Percentiles rank a stretch among this genome's conserved stretches.
Evolutionary conservation across 2,113 vertebrate species (phyloP).

Genomic region (Malurus alboscapulatus): DNA sequence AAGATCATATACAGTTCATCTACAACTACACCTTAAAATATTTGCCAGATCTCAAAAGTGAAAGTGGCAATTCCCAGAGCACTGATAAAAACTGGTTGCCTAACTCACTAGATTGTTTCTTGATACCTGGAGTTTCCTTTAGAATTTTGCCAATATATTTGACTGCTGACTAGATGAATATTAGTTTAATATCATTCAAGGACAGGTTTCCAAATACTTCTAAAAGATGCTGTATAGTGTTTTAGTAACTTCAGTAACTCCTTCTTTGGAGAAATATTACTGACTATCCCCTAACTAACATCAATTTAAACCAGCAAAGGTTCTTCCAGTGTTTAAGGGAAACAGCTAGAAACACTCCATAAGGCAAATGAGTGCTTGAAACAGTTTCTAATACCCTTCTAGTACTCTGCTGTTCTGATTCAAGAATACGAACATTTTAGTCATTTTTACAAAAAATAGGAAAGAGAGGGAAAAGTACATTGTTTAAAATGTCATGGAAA

Average conservation of each 20-base stretch:
- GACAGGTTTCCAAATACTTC: neutral
- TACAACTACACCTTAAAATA: neutral
- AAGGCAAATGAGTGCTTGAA: slow-evolving; percentile 11
- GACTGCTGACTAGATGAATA: neutral
- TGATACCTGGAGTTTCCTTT: neutral
- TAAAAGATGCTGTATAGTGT: neutral
- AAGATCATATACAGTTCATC: neutral
- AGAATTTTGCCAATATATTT: neutral
- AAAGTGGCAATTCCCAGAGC: neutral
- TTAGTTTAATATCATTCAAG: neutral
- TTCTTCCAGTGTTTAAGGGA: neutral
- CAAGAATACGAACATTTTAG: neutral
- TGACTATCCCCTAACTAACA: neutral
- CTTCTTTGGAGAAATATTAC: neutral
- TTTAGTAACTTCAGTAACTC: neutral
- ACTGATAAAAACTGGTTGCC: neutral
- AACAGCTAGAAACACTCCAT: neutral
- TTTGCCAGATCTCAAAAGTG: neutral
- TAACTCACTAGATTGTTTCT: neutral
- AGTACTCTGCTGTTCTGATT: neutral
- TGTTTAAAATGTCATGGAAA: neutral
- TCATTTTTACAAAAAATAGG: neutral
- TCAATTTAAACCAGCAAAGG: neutral
- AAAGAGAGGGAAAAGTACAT: neutral
- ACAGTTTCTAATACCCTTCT: neutral